Percentiles rank a stretch among this genome's conserved stretches.
Conservation (phyloP, 2,888 invertebrate genomes). For the Furcula furcula region DNA sequence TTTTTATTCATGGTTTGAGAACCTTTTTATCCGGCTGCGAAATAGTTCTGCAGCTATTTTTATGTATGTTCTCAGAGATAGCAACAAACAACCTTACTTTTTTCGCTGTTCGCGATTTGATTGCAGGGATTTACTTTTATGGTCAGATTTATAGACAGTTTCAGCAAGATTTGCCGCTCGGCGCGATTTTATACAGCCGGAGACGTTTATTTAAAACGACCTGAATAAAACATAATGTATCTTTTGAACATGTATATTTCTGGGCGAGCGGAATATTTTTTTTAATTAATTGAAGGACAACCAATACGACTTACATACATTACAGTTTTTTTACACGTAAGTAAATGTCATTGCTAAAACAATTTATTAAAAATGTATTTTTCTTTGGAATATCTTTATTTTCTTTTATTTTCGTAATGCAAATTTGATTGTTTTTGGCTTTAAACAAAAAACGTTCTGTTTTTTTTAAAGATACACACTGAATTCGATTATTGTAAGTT, state of each 20-base stretch:
- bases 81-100: conserved; percentile 75
- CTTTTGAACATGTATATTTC: conserved; percentile 16
- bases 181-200: conserved; percentile 49
- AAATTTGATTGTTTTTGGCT: neutral
- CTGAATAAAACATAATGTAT: conserved; percentile 40
- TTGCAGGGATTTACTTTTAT: conserved; percentile 78
- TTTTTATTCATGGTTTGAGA: conserved; percentile 71
- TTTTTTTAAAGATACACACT: neutral
- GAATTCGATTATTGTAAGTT: neutral
- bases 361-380: no score
- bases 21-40: conserved; percentile 62
- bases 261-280: no score
- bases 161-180: conserved; percentile 59
- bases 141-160: conserved; percentile 76
- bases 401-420: no score
- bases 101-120: conserved; percentile 74
- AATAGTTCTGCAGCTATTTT: conserved; percentile 67
- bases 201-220: conserved; percentile 48
- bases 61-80: conserved; percentile 65
- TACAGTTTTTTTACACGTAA: no score
- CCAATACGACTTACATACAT: no score
- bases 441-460: neutral
- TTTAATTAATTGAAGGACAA: no score
- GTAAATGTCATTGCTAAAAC: neutral
- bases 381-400: neutral